Conservation (phyloP, 2,113 vertebrate species). For the Reinhardtius hippoglossoides region DNA sequence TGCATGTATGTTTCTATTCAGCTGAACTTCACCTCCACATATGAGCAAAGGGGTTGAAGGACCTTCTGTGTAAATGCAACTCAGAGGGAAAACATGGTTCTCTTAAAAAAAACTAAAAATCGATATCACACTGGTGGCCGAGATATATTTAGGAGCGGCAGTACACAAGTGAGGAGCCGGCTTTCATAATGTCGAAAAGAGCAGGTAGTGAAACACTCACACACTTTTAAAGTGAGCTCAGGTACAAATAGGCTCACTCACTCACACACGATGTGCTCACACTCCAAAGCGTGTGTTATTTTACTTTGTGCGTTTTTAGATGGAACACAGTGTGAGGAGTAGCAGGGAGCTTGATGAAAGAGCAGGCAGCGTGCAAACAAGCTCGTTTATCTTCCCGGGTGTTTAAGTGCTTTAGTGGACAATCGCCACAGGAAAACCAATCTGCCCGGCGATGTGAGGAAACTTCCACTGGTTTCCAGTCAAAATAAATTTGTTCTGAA, state of each 20-base stretch:
- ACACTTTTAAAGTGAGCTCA: slow-evolving; percentile 8
- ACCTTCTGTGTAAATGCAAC: not conserved
- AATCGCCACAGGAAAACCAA: not conserved
- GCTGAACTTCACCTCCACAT: not conserved
- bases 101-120: not conserved
- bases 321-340: not conserved
- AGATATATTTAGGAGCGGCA: slow-evolving; percentile 1
- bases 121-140: not conserved
- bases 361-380: not conserved
- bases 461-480: not conserved
- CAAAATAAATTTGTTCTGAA: not conserved
- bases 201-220: slow-evolving; percentile 21
- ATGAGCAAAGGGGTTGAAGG: no score
- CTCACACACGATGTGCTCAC: not conserved
- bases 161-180: slow-evolving; percentile 15
- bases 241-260: not conserved
- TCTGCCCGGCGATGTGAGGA: not conserved
- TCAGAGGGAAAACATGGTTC: not conserved
- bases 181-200: slow-evolving; percentile 27
- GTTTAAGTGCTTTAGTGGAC: not conserved
- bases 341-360: slow-evolving; percentile 1
- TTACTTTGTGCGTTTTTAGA: slow-evolving; percentile 27
- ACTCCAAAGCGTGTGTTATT: slow-evolving; percentile 3
- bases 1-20: not conserved
- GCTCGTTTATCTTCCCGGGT: not conserved